These are phyloP conservation scores for Pseudoatta argentina DNA, from an alignment of 1,140 invertebrate genomes.

Conservation along the genomic window DNA sequence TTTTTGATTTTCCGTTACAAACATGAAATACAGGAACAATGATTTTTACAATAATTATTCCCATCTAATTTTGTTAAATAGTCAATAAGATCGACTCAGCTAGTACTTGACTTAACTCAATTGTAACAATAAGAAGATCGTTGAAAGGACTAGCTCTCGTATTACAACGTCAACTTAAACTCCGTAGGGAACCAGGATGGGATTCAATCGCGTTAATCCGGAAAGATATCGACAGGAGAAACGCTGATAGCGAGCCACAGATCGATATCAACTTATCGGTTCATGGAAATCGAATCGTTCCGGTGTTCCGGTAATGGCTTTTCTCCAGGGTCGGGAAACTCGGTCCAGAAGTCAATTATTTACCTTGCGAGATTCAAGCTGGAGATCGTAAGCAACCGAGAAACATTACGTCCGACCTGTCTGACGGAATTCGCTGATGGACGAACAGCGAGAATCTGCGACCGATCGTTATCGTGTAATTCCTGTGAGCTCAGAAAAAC, in stretches of 20 bases:
- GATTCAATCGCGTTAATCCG: constrained; percentile 54
- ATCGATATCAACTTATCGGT: constrained; percentile 61
- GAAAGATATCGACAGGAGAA: constrained; percentile 44
- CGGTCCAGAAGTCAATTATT: constrained; percentile 55
- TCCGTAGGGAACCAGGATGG: constrained; percentile 20
- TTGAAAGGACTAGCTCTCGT: background rate
- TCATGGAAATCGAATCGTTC: constrained; percentile 57
- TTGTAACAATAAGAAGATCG: background rate
- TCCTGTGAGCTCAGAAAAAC: background rate
- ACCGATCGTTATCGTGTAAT: constrained; percentile 34
- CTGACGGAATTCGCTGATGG: background rate
- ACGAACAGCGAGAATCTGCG: constrained; percentile 4
- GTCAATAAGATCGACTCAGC: background rate
- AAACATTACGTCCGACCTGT: background rate
- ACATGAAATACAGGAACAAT: too few species aligned
- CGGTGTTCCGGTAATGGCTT: constrained; percentile 53
- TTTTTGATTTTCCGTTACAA: background rate
- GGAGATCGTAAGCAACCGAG: constrained; percentile 26
- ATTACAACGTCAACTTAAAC: constrained; percentile 21
- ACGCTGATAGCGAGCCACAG: constrained; percentile 8
- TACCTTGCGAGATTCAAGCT: constrained; percentile 16
- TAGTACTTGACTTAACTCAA: background rate
- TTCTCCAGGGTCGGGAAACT: constrained; percentile 43
- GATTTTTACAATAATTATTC: background rate
- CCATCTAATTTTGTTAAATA: background rate